Conservation (phyloP, 2,113 vertebrate species). For the Perccottus glenii region DNA sequence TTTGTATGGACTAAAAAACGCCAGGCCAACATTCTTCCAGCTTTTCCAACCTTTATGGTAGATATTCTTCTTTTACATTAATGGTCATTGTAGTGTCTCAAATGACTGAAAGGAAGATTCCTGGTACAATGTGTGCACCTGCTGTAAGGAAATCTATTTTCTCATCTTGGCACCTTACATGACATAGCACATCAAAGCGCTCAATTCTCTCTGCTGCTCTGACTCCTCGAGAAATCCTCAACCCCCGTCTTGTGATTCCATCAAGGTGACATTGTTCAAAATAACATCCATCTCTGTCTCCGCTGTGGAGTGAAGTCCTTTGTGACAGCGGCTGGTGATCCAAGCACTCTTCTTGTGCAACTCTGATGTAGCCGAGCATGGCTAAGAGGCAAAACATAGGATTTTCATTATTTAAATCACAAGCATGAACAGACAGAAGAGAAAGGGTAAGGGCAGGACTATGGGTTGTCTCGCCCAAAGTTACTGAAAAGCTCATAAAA, state of each 20-base stretch:
- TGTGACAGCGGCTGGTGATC: slow-evolving; percentile 46
- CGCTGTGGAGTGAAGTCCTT: slow-evolving; percentile 43
- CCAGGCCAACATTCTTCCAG: too few relatives aligned
- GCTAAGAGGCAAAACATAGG: slow-evolving; percentile 59
- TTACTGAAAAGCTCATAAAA: slow-evolving; percentile 57
- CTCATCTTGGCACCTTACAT: slow-evolving; percentile 47
- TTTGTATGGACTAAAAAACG: too few relatives aligned
- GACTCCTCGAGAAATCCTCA: slow-evolving; percentile 37
- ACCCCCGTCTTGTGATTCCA: slow-evolving; percentile 45
- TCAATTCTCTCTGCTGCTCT: slow-evolving; percentile 5
- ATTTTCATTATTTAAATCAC: slow-evolving; percentile 70
- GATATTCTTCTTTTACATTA: slow-evolving; percentile 52
- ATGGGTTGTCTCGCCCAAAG: slow-evolving; percentile 30
- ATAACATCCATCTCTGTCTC: slow-evolving; percentile 32
- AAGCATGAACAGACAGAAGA: slow-evolving; percentile 31
- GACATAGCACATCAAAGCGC: slow-evolving; percentile 47
- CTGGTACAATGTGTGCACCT: slow-evolving; percentile 29
- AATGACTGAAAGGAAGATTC: slow-evolving; percentile 35
- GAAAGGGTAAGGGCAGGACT: slow-evolving; percentile 40
- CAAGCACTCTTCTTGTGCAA: slow-evolving; percentile 43
- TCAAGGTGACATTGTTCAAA: slow-evolving; percentile 63
- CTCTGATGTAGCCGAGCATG: slow-evolving; percentile 35
- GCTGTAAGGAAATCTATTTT: slow-evolving; percentile 19
- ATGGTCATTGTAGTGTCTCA: slow-evolving; percentile 40
- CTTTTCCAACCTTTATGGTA: too few relatives aligned